Evolutionary conservation across 64 coral and sea anemone genomes (phyloP), one percentile per base, ranked within the genome.

Genomic region (Acropora yongei): DNA sequence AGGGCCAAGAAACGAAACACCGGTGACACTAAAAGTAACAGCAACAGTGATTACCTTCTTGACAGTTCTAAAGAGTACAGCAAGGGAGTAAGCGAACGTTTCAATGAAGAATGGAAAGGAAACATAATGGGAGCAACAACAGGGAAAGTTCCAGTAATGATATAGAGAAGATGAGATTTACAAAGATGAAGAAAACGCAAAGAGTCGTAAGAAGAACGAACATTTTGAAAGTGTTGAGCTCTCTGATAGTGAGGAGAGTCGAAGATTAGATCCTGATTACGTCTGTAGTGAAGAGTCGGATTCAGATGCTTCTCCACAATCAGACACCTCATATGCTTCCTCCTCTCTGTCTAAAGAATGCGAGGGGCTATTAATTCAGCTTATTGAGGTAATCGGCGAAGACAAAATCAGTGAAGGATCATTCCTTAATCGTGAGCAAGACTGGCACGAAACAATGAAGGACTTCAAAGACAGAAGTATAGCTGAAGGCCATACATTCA

Each of bases 221-320:
- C 19, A 47, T 87, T 67, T 87, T 72, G 84, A 87, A 46, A 17
- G 44, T 72, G 84, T 87, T 87, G 84, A 72, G 65, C 66, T 87
- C 10, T 88, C 71, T 14, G 86, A 88, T 48, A 88, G 72, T 88
- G 68, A 76, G 17, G 11, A 63, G 8, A 12, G 58, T 63, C 86
- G 30, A 57, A 88, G 63, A 58, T 57, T 88, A 88, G 72, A 88
- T 88, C 85, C 85, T 20, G 85, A 88, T 75, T 88, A 88, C 53
- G 0, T 88, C 69, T 88, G 44, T 75, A 12, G 53, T 41, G 74
- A 78, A 80, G 18, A 57, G 49, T 55, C 49, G 20, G 87, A 78
- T 77, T 77, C 72, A 78, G 72, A 88, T 12, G 43, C 74, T 50
- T 88, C 74, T 57, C 57, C 73, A 78, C 67, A 88, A 88, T 41